phyloP scores from a whole-genome alignment of 2,888 invertebrate genomes.

The Macrostomum cliftonense region DNA sequence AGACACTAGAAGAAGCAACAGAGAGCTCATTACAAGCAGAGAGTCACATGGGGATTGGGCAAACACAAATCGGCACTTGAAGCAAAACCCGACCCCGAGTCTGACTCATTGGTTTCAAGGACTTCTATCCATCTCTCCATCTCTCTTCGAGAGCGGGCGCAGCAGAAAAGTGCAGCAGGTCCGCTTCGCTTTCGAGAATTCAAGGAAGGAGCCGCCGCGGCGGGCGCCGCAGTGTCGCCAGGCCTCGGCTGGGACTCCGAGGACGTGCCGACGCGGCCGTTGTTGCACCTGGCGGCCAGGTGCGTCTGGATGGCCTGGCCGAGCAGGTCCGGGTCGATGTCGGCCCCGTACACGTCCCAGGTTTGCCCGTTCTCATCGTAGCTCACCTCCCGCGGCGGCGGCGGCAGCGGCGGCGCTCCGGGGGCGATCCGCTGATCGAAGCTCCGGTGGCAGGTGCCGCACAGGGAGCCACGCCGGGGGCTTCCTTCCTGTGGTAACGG shows the following conservation, averaged over 20 bases:
- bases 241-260: not conserved
- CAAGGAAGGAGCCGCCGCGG: not conserved
- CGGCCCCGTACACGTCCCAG: constrained; percentile 20
- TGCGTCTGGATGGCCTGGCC: constrained; percentile 17
- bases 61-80: no score
- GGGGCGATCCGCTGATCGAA: not conserved
- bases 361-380: constrained; percentile 20
- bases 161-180: not conserved
- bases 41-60: no score
- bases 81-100: no score
- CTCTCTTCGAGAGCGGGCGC: no score
- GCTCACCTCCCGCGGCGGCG: constrained; percentile 13
- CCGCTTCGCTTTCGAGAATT: not conserved
- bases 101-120: no score
- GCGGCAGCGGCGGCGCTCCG: not conserved
- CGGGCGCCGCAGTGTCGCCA: not conserved
- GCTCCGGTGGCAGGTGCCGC: not conserved
- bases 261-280: no score
- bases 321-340: constrained; percentile 18
- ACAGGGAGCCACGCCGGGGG: not conserved
- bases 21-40: no score
- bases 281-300: constrained; percentile 9
- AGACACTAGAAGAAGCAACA: no score
- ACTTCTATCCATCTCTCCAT: no score
- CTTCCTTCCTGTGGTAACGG: no score